phyloP scores from a whole-genome alignment of 2,113 vertebrate species.

The Ptyas mucosa region DNA sequence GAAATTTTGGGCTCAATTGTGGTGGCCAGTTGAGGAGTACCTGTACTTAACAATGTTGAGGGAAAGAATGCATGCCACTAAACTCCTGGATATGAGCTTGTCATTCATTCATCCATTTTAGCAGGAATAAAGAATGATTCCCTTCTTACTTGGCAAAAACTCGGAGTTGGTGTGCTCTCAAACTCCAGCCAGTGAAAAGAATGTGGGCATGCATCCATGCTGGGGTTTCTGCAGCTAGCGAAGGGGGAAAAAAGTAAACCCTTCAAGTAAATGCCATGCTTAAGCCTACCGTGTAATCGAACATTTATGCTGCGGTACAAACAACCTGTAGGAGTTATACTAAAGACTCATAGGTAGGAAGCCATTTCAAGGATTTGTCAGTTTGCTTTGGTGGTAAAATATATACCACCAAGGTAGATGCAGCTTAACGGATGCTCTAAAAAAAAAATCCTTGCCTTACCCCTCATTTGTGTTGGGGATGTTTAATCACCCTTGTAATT shows the following conservation, averaged over 20 bases:
- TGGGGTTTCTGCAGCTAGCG: not conserved
- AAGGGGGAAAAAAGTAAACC: not conserved
- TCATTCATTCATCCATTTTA: not conserved
- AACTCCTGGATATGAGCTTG: not conserved
- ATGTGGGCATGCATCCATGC: slow-evolving; percentile 1
- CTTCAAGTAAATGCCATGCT: not conserved
- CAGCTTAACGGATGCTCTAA: not conserved
- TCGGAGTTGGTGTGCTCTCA: not conserved
- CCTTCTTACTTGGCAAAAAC: not conserved
- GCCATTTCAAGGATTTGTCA: not conserved
- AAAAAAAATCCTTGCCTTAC: not conserved
- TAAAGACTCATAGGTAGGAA: not conserved
- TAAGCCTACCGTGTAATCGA: not conserved
- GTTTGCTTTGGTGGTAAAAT: not conserved
- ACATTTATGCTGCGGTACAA: not conserved
- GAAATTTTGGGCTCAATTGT: not conserved
- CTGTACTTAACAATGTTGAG: not conserved
- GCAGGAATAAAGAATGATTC: not conserved
- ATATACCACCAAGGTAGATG: not conserved
- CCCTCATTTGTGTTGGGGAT: not conserved
- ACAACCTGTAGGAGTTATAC: not conserved
- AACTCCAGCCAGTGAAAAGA: not conserved
- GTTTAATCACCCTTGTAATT: not conserved
- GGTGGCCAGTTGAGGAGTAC: not conserved
- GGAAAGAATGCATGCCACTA: not conserved